Evolutionary conservation across 2,113 vertebrate genomes (phyloP), one percentile per base, ranked within the genome.

Genomic region (Microtus oregoni): DNA sequence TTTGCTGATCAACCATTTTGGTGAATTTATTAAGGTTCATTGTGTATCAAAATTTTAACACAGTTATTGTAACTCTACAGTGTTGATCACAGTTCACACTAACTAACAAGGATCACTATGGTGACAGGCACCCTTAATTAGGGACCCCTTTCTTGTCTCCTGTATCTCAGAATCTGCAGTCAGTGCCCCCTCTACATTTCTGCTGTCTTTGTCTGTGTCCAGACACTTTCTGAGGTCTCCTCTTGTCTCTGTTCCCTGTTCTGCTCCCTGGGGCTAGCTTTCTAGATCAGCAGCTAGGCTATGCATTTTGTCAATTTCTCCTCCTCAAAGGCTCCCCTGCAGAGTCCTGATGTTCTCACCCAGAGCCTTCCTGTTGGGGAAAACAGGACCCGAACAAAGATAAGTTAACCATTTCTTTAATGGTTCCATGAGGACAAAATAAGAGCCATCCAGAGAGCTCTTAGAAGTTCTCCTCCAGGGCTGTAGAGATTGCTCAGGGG

Each of bases 11-110:
- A 91, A 32, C 15, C 26, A 41, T 95, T 92, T 86, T 68, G 52
- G 76, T 89, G 24, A 77, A 55, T 47, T 73, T 95, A 79, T 87
- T 75, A 79, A 93, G 93, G 92, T 75, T 81, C 76, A 32, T 12
- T 83, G 73, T 35, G 3, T 20, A 70, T 32, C 70, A 86, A 91
- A 95, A 86, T 26, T 15, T 41, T 28, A 63, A 0, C 73, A 55
- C 52, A 12, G 55, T 86, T 7, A 81, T 41, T 89, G 7, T 72
- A 83, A 86, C 13, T 26, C 7, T 89, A 58, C 24, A 75, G 20
- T 8, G 24, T 75, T 30, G 68, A 1, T 50, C 41, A 68, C 52
- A 26, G 58, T 15, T 10, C 7, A 63, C 9, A 70, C 22, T 68
- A 52, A 6, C 17, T 68, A 52, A 6, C 17, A 81, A 38, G n/a